Evolutionary conservation across 2,888 invertebrate species (phyloP), one percentile per base, ranked within the genome.

Genomic region (Ecdyonurus torrentis): DNA sequence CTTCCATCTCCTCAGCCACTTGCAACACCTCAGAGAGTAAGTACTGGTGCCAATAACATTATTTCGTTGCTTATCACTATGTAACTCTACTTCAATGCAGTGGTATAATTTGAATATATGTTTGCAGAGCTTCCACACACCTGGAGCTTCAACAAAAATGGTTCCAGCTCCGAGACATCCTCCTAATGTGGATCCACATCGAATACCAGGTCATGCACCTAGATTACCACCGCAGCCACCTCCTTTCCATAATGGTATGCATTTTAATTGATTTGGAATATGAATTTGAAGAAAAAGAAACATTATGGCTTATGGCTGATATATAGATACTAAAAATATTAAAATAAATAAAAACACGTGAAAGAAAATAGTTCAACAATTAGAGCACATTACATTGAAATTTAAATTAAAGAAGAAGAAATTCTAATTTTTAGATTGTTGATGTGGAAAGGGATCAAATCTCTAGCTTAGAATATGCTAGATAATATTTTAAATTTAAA

Each of bases 171-270:
- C 74, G 52, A 69, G 72, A 25, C 72, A 71, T 63, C 72, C 73
- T 22, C 70, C 72, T 52, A 72, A 72, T 59, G 69, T 71, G 24
- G 71, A 71, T 63, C 72, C 73, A 19, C 70, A 72, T 53, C 67
- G 73, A 59, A 64, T 68, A 71, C 66, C 72, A 69, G 65, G 70
- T 24, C 68, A 67, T 63, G 66, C 67, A 64, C 68, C 67, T 23
- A 60, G 66, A 2, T 60, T 66, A 20, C 64, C 67, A 52, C 66
- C 58, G 50, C 63, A 63, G 25, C 68, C 68, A 60, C 69, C 67
- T 60, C 71, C 71, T 61, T 71, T 72, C 59, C 74, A 72, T 65
- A 75, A 75, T 69, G 75, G 74, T 69, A 67, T 68, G 63, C 69
- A 50, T 24, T 25, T 23, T 1, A 15, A 37, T 1, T 50, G 23